These are phyloP conservation scores for Vanacampus margaritifer DNA, from an alignment of 2,113 vertebrate genomes.

Conservation along the genomic window DNA sequence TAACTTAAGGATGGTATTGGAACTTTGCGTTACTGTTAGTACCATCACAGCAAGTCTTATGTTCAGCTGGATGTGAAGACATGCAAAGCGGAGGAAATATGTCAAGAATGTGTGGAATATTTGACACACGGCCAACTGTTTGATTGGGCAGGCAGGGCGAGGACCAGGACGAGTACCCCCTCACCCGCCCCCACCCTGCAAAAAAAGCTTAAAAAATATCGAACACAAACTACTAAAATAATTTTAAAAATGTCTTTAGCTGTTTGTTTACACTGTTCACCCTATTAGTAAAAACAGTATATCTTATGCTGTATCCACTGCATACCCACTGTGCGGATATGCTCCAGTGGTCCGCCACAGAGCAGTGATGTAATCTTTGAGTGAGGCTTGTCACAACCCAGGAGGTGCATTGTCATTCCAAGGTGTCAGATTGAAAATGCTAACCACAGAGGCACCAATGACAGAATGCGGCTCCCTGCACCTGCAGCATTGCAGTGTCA, in stretches of 20 bases:
- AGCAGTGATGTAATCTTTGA: conserved; percentile 58
- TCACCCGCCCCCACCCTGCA: too few species aligned
- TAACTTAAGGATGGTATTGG: background rate
- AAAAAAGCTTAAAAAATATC: conserved; percentile 17
- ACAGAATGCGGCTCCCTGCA: conserved; percentile 54
- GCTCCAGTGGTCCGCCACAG: conserved; percentile 43
- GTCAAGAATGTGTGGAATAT: conserved; percentile 63
- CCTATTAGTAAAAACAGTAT: conserved; percentile 2
- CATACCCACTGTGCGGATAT: conserved; percentile 26
- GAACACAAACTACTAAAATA: conserved; percentile 17
- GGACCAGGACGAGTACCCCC: conserved; percentile 23
- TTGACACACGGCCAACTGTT: conserved; percentile 75
- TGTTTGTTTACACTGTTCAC: background rate
- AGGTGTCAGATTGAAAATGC: conserved; percentile 59
- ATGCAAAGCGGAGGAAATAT: conserved; percentile 56
- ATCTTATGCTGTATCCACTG: background rate
- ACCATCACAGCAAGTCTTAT: conserved; percentile 30
- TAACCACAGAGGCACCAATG: conserved; percentile 50
- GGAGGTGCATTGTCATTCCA: conserved; percentile 45
- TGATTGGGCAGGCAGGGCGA: conserved; percentile 34
- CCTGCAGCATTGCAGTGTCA: conserved; percentile 28
- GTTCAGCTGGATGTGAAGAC: conserved; percentile 35
- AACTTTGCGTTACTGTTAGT: conserved; percentile 22
- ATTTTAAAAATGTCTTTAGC: conserved; percentile 27
- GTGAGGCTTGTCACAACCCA: conserved; percentile 49